These are phyloP conservation scores for Ruditapes philippinarum DNA, from an alignment of 1,140 invertebrate genomes.

Conservation along the genomic window DNA sequence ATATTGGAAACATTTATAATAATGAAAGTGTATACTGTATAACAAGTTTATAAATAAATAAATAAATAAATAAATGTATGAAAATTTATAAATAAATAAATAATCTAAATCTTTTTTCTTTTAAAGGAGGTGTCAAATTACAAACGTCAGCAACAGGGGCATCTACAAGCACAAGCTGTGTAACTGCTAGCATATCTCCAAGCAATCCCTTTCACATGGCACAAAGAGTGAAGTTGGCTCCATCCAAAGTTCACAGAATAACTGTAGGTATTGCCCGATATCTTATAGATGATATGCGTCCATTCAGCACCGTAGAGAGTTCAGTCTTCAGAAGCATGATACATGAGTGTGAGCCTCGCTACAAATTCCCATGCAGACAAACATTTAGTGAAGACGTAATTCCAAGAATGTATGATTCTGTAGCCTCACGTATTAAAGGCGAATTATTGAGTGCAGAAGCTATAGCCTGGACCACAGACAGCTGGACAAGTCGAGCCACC, in stretches of 20 bases:
- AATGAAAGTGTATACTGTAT: no score
- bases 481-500: conserved; percentile 24
- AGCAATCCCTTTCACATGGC: not conserved
- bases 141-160: not conserved
- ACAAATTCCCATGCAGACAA: not conserved
- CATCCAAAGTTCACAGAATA: not conserved
- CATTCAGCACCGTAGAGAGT: not conserved
- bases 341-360: not conserved
- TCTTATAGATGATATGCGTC: conserved; percentile 3
- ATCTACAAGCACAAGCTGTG: not conserved
- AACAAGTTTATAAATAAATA: no score
- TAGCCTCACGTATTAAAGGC: not conserved
- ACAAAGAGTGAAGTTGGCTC: not conserved
- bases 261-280: not conserved
- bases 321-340: conserved; percentile 12
- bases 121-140: not conserved
- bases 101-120: not conserved
- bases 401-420: not conserved
- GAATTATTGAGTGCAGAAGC: not conserved
- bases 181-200: not conserved
- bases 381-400: not conserved
- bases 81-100: not conserved
- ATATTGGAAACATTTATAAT: no score
- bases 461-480: conserved; percentile 17
- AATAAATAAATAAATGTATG: no score